Evolutionary conservation across 2,888 invertebrate species (phyloP).

Genomic region (Ophioninae sp.): DNA sequence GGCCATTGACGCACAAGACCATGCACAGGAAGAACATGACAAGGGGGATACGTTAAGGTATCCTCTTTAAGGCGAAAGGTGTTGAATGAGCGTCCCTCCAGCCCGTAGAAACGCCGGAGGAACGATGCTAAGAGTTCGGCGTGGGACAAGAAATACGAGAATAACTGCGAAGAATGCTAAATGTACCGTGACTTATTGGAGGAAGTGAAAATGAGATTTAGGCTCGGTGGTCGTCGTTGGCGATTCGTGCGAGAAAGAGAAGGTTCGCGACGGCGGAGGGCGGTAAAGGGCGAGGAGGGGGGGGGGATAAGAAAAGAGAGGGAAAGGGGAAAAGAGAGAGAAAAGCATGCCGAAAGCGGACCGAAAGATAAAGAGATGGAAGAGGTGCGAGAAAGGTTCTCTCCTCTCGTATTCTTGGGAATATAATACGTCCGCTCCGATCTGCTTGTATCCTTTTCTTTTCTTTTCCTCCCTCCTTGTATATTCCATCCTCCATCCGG

Average conservation of each 20-base stretch:
- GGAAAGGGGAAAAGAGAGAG: slow-evolving; percentile 45
- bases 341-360: slow-evolving; percentile 39
- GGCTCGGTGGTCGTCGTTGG: slow-evolving; percentile 53
- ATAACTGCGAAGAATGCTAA: slow-evolving; percentile 77
- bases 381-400: slow-evolving; percentile 60
- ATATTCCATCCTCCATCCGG: not conserved
- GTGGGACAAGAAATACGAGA: slow-evolving; percentile 72
- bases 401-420: slow-evolving; percentile 60
- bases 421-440: slow-evolving; percentile 61
- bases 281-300: slow-evolving; percentile 24
- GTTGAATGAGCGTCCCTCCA: slow-evolving; percentile 47
- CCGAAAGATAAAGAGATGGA: slow-evolving; percentile 52
- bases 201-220: slow-evolving; percentile 65
- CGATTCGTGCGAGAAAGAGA: slow-evolving; percentile 17
- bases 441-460: slow-evolving; percentile 25
- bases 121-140: slow-evolving; percentile 45
- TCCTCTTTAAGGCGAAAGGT: slow-evolving; percentile 53
- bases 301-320: slow-evolving; percentile 48
- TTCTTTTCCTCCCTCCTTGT: not conserved
- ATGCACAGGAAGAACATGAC: slow-evolving; percentile 32
- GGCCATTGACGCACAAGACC: slow-evolving; percentile 18
- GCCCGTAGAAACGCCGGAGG: slow-evolving; percentile 27
- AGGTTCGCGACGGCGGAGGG: slow-evolving; percentile 17
- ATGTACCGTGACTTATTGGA: slow-evolving; percentile 79
- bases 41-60: slow-evolving; percentile 47